Conservation (phyloP, 2,888 invertebrate species). For the Drosophila ustulata region DNA sequence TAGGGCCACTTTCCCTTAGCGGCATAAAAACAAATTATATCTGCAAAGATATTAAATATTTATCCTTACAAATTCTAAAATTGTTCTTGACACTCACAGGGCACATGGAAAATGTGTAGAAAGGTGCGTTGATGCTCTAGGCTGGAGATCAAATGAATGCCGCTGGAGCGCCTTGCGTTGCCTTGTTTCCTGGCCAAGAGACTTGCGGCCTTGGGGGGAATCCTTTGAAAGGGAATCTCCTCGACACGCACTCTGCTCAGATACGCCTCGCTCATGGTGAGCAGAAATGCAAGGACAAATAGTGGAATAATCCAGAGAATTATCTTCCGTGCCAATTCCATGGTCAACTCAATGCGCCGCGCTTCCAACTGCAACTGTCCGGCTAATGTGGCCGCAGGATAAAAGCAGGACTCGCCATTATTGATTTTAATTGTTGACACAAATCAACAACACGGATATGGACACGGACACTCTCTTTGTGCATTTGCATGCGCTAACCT, state of each 20-base stretch:
- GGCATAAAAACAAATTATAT: conserved; percentile 84
- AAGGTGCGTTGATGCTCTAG: conserved; percentile 81
- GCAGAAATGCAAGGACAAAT: conserved; percentile 57
- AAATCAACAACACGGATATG: conserved; percentile 20
- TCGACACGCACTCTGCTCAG: conserved; percentile 75
- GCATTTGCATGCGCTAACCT: conserved; percentile 48
- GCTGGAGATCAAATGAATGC: conserved; percentile 77
- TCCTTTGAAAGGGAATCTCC: conserved; percentile 73
- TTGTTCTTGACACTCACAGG: conserved; percentile 71
- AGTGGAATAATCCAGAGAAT: conserved; percentile 65
- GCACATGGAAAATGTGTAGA: conserved; percentile 83
- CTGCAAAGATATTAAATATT: conserved; percentile 45
- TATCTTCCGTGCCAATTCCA: conserved; percentile 56
- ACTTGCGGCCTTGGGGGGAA: conserved; percentile 9
- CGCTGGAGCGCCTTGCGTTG: conserved; percentile 37
- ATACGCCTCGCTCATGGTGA: conserved; percentile 67
- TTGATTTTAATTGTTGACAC: conserved; percentile 71
- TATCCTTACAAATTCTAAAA: no score
- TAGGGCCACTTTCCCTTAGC: conserved; percentile 85
- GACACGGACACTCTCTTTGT: neutral
- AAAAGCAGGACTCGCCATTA: conserved; percentile 41
- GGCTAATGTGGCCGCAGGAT: conserved; percentile 42
- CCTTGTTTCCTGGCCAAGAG: conserved; percentile 1
- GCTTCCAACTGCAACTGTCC: conserved; percentile 54
- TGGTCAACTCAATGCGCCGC: conserved; percentile 25